Conservation (phyloP, 2,888 invertebrate species). For the Orthosia cruda region DNA sequence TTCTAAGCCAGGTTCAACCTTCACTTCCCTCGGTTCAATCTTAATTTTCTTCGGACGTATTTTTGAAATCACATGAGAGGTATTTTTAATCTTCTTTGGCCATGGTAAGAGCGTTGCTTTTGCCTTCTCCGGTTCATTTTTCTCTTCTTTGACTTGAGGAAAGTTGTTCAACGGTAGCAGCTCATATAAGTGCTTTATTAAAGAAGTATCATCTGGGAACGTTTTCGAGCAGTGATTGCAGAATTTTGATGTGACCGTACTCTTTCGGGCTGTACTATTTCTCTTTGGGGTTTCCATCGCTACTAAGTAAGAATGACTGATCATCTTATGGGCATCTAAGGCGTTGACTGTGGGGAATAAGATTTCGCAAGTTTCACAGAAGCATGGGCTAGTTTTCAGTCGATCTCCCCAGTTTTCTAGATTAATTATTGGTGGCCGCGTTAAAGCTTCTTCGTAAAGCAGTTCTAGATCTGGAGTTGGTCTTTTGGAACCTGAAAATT, state of each 20-base stretch:
- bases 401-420: conserved; percentile 75
- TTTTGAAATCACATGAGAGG: conserved; percentile 2
- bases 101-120: not conserved
- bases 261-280: conserved; percentile 61
- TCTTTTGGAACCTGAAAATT: conserved; percentile 51
- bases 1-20: conserved; percentile 5
- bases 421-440: conserved; percentile 55
- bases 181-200: conserved; percentile 79
- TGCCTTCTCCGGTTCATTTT: fast-evolving
- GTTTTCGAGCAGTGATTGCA: conserved; percentile 79
- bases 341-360: conserved; percentile 79
- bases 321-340: conserved; percentile 79
- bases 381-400: conserved; percentile 70
- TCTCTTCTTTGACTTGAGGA: conserved; percentile 7
- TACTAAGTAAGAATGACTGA: conserved; percentile 76
- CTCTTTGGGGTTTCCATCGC: conserved; percentile 57
- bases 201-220: conserved; percentile 70
- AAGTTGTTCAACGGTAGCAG: conserved; percentile 69
- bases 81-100: conserved; percentile 23
- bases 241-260: conserved; percentile 48
- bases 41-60: conserved; percentile 9
- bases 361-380: conserved; percentile 74
- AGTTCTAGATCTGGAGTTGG: conserved; percentile 34
- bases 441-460: conserved; percentile 58
- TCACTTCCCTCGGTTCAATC: not conserved